phyloP scores from a whole-genome alignment of 2,113 vertebrate genomes.

The Aphyosemion australe region DNA sequence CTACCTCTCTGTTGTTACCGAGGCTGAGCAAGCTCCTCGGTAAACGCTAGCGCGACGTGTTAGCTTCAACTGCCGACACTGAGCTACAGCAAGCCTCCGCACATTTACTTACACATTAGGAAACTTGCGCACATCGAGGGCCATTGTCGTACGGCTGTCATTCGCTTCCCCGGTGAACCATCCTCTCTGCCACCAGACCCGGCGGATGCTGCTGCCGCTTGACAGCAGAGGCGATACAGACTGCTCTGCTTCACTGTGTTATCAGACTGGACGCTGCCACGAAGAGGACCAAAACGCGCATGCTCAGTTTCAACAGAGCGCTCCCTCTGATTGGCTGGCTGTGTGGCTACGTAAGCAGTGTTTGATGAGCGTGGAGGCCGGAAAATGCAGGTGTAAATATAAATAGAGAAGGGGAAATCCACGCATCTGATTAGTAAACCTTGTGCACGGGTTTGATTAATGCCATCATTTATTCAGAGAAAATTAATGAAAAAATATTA shows the following conservation, averaged over 20 bases:
- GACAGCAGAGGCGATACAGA: constrained; percentile 43
- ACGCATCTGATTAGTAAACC: background rate
- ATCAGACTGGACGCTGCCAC: constrained; percentile 60
- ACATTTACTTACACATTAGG: constrained; percentile 54
- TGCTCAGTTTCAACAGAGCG: constrained; percentile 10
- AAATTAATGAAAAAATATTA: too few species aligned
- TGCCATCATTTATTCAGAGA: too few species aligned
- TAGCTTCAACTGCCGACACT: constrained; percentile 45
- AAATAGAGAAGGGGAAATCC: background rate
- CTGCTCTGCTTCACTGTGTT: constrained; percentile 42
- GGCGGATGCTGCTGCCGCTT: constrained; percentile 25
- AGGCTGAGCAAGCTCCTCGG: constrained; percentile 42
- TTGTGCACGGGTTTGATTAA: background rate
- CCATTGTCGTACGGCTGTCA: constrained; percentile 59
- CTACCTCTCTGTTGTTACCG: constrained; percentile 12
- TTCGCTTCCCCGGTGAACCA: constrained; percentile 57
- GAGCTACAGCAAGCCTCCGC: constrained; percentile 19
- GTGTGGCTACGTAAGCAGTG: too few species aligned
- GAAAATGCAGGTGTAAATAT: background rate
- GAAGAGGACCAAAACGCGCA: constrained; percentile 45
- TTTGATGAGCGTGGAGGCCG: background rate
- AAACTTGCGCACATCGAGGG: constrained; percentile 31
- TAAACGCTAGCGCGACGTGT: constrained; percentile 62
- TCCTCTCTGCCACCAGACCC: constrained; percentile 60
- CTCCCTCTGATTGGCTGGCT: constrained; percentile 53